Conservation (phyloP, 2,797 vertebrate species). For the Thripadectes ignobilis region DNA sequence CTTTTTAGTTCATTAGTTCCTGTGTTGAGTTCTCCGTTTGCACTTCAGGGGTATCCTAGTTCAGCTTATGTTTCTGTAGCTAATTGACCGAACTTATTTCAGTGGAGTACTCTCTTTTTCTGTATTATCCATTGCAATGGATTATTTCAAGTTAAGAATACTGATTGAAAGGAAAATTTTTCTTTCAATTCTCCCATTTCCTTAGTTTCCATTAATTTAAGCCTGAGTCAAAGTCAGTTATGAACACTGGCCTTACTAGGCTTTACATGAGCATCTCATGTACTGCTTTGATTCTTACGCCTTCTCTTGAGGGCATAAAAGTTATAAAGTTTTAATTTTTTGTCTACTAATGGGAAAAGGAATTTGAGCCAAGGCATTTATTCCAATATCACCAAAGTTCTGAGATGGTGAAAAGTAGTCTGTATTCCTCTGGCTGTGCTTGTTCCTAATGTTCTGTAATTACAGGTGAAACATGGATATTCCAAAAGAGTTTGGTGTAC, state of each 20-base stretch:
- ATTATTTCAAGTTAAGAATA: background rate
- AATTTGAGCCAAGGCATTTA: background rate
- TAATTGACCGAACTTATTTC: background rate
- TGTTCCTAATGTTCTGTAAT: slow-evolving; percentile 46
- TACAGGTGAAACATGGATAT: slow-evolving; percentile 95
- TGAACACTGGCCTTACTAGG: background rate
- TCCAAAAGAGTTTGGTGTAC: slow-evolving; percentile 96
- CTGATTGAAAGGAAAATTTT: background rate
- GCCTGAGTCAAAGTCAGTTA: background rate
- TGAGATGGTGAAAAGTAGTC: background rate
- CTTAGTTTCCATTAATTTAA: background rate
- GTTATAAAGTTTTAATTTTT: background rate
- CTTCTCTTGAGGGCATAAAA: background rate
- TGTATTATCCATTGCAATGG: background rate
- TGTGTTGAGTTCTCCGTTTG: background rate
- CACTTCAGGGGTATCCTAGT: background rate
- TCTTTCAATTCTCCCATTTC: background rate
- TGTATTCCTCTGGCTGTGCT: background rate
- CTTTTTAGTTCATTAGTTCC: background rate
- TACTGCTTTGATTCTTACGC: background rate
- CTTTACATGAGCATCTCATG: background rate
- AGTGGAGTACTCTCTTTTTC: background rate
- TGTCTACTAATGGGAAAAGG: background rate
- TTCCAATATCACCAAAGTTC: background rate
- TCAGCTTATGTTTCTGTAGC: background rate